A percentile compares a stretch with the other conserved stretches of the same genome.
phyloP scores from a whole-genome alignment of 2,797 vertebrate genomes.

The Amazonetta brasiliensis region DNA sequence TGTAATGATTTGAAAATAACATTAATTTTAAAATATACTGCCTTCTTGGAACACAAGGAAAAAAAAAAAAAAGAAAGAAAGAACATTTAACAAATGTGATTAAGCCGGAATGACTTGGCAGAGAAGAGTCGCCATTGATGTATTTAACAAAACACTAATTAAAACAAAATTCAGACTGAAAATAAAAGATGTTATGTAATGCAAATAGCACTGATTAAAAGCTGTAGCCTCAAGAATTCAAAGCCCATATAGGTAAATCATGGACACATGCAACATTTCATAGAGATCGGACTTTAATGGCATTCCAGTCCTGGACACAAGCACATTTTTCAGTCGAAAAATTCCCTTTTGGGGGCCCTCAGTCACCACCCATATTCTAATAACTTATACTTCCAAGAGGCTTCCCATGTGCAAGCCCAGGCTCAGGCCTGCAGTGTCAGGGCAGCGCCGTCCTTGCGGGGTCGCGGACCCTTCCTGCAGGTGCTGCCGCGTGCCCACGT shows the following conservation, averaged over 20 bases:
- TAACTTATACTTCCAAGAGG: rapidly evolving
- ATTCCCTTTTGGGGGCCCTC: neutral
- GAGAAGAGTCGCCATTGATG: neutral
- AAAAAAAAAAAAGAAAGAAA: neutral
- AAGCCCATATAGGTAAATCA: neutral
- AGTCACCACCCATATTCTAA: rapidly evolving
- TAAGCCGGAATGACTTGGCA: constrained; percentile 44
- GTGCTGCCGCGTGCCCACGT: neutral
- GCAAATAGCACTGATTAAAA: constrained; percentile 29
- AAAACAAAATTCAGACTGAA: constrained; percentile 34
- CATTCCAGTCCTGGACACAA: rapidly evolving
- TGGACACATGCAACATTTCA: neutral
- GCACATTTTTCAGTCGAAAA: neutral
- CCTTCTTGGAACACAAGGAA: neutral
- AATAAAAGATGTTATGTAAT: constrained; percentile 20
- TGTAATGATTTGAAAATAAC: neutral
- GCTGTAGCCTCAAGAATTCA: neutral
- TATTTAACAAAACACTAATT: constrained; percentile 56
- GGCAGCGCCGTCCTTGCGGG: rapidly evolving
- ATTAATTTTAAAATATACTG: neutral
- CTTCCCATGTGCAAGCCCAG: rapidly evolving
- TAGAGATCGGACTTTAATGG: neutral
- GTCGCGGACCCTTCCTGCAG: rapidly evolving
- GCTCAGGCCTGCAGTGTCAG: rapidly evolving
- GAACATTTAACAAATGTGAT: constrained; percentile 18